phyloP scores from a whole-genome alignment of 1,140 invertebrate species.

The Pygmarrhopalites habei region DNA sequence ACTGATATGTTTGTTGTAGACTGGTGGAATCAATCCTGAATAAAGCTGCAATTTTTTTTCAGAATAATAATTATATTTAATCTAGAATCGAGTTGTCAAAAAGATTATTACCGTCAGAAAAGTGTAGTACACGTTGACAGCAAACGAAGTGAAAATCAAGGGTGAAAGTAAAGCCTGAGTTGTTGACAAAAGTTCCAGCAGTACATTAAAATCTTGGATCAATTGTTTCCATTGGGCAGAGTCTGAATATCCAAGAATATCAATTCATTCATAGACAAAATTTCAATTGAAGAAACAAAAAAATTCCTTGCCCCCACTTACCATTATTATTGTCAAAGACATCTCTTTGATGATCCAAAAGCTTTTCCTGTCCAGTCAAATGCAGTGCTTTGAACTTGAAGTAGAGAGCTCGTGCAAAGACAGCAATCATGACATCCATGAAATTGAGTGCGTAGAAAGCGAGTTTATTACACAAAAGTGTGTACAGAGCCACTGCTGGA shows the following conservation, averaged over 20 bases:
- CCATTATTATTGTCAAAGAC: neutral
- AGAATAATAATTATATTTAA: no score
- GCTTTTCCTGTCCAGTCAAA: neutral
- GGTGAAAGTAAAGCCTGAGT: neutral
- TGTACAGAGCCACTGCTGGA: neutral
- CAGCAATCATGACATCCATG: constrained; percentile 17
- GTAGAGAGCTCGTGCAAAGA: constrained; percentile 19
- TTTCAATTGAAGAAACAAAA: neutral
- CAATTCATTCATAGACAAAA: neutral
- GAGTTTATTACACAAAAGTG: constrained; percentile 14
- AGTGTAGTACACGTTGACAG: neutral
- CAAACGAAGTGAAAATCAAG: neutral
- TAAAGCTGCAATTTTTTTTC: no score
- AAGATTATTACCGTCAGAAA: neutral
- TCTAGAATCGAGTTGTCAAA: no score
- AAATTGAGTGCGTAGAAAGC: constrained; percentile 24
- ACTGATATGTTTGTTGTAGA: no score
- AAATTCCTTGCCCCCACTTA: neutral
- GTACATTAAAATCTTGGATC: neutral
- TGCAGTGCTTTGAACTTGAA: constrained; percentile 21
- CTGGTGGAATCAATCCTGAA: no score
- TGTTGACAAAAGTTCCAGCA: neutral
- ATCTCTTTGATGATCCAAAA: neutral
- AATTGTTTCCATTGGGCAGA: neutral
- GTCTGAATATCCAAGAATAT: neutral